Base-by-base conservation (phyloP, 35 echinoderm and acorn worm genomes). In the Anneissia japonica region DNA sequence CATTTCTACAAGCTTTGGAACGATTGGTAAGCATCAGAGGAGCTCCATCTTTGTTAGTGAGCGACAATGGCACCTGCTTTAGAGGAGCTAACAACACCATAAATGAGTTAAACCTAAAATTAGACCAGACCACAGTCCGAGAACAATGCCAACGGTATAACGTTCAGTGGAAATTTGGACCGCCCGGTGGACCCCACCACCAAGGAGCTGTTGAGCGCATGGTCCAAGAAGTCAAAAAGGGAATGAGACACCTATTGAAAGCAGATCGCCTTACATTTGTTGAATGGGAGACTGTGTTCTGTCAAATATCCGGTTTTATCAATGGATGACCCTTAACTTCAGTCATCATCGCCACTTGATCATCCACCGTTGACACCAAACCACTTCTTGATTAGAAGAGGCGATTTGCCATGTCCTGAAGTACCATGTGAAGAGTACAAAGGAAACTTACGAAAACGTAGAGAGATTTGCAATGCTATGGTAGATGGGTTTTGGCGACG, bases 351-450 rank as follows among this genome's bases (percentile, higher is more conserved):
- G 38, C 85, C 89, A 11, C 43, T 94, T 4, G 88, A 94, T 43
- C 88, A 84, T 86, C 88, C 82, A 45, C 92, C 87, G 13, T 74
- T 94, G 83, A 94, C 92, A 30, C 88, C 87, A 40, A 90, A 94
- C 75, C 88, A 94, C 46, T 94, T 94, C 64, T 79, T 94, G 78
- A 94, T 94, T 73, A 88, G 92, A 90, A 82, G 84, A 87, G 91
- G 91, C n/a, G 92, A 93, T 38, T 83, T 93, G 77, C 83, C 83
- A 12, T 91, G 75, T 55, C 89, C 89, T 32, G 84, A 74, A 30
- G 76, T 91, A 10, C 84, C 84, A 38, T 91, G 72, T 75, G 77
- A 91, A 77, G 84, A 91, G 6, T 91, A 36, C 38, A 51, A 39
- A 0, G 77, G 72, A 41, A 86, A 86, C 38, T 72, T 40, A 3